Evolutionary conservation across 2,888 invertebrate species (phyloP).

Genomic region (Trichopoda pennipes): DNA sequence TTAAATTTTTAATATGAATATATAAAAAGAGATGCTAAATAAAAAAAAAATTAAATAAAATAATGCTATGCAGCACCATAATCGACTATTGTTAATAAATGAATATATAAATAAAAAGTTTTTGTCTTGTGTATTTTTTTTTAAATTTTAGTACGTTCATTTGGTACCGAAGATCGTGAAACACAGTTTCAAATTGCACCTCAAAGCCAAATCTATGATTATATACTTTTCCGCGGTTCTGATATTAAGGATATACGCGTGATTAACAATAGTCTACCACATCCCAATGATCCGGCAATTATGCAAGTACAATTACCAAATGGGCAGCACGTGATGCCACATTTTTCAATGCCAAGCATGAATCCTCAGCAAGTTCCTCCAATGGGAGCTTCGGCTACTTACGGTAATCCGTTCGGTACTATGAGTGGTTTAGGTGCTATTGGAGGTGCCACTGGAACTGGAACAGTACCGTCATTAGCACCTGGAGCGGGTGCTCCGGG

Average conservation of each 20-base stretch:
- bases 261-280: conserved; percentile 91
- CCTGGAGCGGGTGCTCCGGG: conserved; percentile 75
- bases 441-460: conserved; percentile 75
- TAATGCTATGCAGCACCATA: no score
- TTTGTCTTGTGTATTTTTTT: conserved; percentile 70
- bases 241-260: conserved; percentile 99
- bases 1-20: no score
- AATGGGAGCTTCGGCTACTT: conserved; percentile 75
- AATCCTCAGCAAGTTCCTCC: conserved; percentile 80
- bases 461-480: conserved; percentile 77
- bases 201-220: conserved; percentile 98
- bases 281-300: conserved; percentile 99
- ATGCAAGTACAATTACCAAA: conserved; percentile 92
- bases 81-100: no score
- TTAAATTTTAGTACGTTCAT: conserved; percentile 91
- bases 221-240: conserved; percentile 97
- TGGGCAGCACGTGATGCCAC: conserved; percentile 85
- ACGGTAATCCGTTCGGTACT: conserved; percentile 80
- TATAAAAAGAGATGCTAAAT: no score
- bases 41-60: no score
- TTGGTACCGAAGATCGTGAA: conserved; percentile 99
- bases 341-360: conserved; percentile 88
- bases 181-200: conserved; percentile 97
- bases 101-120: no score
- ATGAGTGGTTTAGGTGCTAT: conserved; percentile 81